Evolutionary conservation across 2,797 vertebrate genomes (phyloP), one percentile per base, ranked within the genome.

Genomic region (Mormyrops boulengeri): DNA sequence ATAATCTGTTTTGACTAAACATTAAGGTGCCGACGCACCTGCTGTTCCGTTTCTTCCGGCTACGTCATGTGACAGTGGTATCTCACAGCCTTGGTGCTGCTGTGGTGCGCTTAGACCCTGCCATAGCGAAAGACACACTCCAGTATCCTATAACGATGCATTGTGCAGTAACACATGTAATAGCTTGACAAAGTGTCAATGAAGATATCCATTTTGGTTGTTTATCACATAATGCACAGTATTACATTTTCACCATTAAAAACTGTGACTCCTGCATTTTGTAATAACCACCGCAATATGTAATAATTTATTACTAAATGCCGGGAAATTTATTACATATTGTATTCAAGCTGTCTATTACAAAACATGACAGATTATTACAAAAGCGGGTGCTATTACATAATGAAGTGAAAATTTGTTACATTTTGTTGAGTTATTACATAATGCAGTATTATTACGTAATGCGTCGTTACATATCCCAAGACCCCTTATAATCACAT

Each of bases 41-140:
- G 34, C 38, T 41, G 34, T 77, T 14, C 34, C 12, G 1, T 19
- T 8, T 38, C 6, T 6, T 77, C 69, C 0, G 26, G 12, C 30
- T 30, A 0, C 3, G 69, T 30, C 60, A 66, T 66, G 69, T 77
- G 30, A 5, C 14, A 17, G 12, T 14, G 69, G 69, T 41, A 0
- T 77, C 3, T 80, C 17, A 0, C 2, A 77, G 30, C 34, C 12
- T 69, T 34, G 66, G 66, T 0, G 26, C 66, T 2, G 26, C 66
- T 41, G 34, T 77, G 47, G 3, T 50, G 19, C 11, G 8, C 82
- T 12, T 12, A 85, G 1, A 5, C 3, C 41, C 19, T 52, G 47
- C 94, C 95, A 95, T 94, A 93, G 95, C 92, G 95, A 95, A 94
- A 55, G 53, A 85, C 91, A 93, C 90, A 93, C 90, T 26, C 30